Evolutionary conservation across 2,113 vertebrate species (phyloP).

Genomic region (Blennius ocellaris): DNA sequence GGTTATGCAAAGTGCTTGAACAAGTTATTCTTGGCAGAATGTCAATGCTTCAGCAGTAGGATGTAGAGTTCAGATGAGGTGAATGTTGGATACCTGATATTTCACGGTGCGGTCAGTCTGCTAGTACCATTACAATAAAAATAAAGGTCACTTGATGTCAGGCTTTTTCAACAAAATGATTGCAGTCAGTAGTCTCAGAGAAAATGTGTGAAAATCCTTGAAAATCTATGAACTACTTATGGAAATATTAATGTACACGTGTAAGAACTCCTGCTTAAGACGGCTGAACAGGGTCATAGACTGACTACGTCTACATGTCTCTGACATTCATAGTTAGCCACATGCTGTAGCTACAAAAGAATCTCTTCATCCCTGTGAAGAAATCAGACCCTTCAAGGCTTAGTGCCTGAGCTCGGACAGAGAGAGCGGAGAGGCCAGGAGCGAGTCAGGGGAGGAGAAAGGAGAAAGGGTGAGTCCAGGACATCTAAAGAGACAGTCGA

Average conservation of each 20-base stretch:
- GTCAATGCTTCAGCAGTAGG: background rate
- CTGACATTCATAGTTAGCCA: conserved; percentile 9
- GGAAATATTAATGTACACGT: background rate
- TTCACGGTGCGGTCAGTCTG: background rate
- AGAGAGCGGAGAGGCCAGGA: too few relatives aligned
- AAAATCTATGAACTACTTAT: background rate
- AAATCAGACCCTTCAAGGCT: conserved; percentile 12
- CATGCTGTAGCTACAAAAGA: conserved; percentile 11
- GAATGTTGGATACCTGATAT: background rate
- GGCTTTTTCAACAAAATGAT: background rate
- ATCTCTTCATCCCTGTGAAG: conserved; percentile 17
- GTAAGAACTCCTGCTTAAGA: background rate
- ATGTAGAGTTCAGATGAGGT: background rate
- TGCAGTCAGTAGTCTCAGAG: background rate
- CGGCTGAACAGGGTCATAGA: background rate
- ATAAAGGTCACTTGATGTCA: background rate
- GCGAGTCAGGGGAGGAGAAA: too few relatives aligned
- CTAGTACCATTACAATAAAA: background rate
- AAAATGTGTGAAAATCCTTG: background rate
- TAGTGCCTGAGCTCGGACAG: background rate
- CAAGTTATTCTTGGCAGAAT: background rate
- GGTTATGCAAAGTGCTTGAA: background rate
- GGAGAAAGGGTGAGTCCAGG: conserved; percentile 17
- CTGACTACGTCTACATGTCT: background rate
- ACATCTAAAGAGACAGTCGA: conserved; percentile 43